Evolutionary conservation across 1,140 invertebrate species (phyloP), one percentile per base, ranked within the genome.

Genomic region (Telenomus remus): DNA sequence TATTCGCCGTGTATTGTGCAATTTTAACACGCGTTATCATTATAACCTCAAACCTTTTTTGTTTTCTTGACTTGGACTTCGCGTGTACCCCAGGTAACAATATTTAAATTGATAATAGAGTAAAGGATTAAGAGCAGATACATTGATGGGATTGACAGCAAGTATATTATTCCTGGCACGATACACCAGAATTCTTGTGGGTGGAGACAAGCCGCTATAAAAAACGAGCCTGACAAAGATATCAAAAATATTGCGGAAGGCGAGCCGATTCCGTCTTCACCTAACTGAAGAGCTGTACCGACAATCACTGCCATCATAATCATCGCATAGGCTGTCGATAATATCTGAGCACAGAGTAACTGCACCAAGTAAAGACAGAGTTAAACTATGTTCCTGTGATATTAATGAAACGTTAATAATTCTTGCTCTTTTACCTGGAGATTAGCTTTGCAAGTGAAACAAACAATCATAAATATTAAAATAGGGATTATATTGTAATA

Each of bases 251-350:
- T 97, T n/a, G 97, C 96, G 37, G 98, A 97, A 2, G 97, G 96
- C 5, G 96, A 97, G 47, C 95, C 96, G 46, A 97, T 92, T 27
- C 97, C 96, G 89, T 98, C 96, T 91, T 98, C 96, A 15, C 95
- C 94, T 80, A 98, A 91, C 84, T 98, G 97, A 11, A 98, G 91
- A 0, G 96, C 95, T 0, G 98, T 99, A 92, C 97, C 97, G 12
- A 99, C 97, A 57, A 99, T 95, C 4, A 99, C 98, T 79, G 98
- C 97, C 94, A 99, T 98, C 98, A 99, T 99, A 65, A 99, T 94
- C 83, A 99, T 91, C 5, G 97, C 97, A 87, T 99, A 99, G 4
- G 92, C 91, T 15, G 97, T 97, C 14, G 97, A 98, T 76, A 99
- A 87, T 77, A 99, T 96, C 87, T 98, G 97, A 3, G 97, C 98